These are phyloP conservation scores for Mesorhabditis belari DNA, from an alignment of 2,888 invertebrate genomes.

Conservation along the genomic window DNA sequence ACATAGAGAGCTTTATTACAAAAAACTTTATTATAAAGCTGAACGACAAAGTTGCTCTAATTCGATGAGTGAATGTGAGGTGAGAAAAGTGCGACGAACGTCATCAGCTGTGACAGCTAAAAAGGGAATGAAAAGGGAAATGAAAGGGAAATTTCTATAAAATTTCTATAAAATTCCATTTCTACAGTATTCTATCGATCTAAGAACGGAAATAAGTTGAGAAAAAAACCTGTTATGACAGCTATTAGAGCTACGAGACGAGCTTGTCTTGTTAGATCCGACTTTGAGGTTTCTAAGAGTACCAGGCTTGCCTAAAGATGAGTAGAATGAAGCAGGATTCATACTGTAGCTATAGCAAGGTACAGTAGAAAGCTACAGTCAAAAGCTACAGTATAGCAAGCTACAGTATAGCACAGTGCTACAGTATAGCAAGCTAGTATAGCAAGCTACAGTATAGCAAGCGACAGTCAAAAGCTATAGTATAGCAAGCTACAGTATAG, in stretches of 20 bases:
- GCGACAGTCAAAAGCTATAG: too few relatives aligned
- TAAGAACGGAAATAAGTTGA: too few relatives aligned
- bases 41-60: neutral
- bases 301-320: neutral
- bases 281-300: neutral
- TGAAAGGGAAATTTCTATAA: neutral
- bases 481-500: too few relatives aligned
- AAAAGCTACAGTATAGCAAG: too few relatives aligned
- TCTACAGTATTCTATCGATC: too few relatives aligned
- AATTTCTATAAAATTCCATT: neutral
- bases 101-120: neutral
- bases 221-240: neutral
- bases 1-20: neutral
- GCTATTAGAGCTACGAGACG: neutral
- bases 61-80: neutral
- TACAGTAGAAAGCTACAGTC: too few relatives aligned
- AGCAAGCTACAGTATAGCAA: too few relatives aligned
- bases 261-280: neutral
- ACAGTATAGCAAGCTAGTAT: too few relatives aligned
- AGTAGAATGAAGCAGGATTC: neutral
- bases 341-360: too few relatives aligned
- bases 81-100: neutral
- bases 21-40: neutral
- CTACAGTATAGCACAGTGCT: too few relatives aligned
- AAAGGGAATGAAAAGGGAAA: neutral